phyloP scores from a whole-genome alignment of 2,113 vertebrate genomes.

The Aegithalos caudatus region DNA sequence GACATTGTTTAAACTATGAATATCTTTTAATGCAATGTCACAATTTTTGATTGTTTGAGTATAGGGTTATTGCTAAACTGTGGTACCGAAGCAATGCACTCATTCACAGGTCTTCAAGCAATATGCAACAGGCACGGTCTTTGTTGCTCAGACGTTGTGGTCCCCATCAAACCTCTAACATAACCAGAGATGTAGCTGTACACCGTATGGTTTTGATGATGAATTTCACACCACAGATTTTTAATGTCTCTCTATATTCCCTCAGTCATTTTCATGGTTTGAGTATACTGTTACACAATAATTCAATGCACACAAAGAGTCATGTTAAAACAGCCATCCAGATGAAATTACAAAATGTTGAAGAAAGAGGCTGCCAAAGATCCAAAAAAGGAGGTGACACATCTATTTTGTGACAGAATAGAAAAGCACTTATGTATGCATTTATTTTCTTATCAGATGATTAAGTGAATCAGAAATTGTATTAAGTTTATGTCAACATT shows the following conservation, averaged over 20 bases:
- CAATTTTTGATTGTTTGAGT: background rate
- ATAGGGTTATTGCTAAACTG: background rate
- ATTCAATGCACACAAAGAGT: background rate
- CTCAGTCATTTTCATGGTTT: accelerated
- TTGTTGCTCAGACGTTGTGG: background rate
- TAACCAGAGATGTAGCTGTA: background rate
- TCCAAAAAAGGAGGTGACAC: background rate
- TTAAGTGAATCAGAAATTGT: background rate
- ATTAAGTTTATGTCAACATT: background rate
- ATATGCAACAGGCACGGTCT: background rate
- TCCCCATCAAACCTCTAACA: background rate
- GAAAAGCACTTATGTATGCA: background rate
- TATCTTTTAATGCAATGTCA: background rate
- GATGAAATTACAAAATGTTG: background rate
- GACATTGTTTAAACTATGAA: background rate
- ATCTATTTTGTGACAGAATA: background rate
- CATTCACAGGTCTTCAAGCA: background rate
- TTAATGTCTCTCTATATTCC: background rate
- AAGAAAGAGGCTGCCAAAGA: background rate
- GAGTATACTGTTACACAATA: background rate
- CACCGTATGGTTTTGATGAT: background rate
- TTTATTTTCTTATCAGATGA: background rate
- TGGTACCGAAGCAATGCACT: background rate
- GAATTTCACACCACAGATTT: background rate
- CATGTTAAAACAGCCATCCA: background rate